Evolutionary conservation across 2,888 invertebrate genomes (phyloP).

Genomic region (Smittia sp.): DNA sequence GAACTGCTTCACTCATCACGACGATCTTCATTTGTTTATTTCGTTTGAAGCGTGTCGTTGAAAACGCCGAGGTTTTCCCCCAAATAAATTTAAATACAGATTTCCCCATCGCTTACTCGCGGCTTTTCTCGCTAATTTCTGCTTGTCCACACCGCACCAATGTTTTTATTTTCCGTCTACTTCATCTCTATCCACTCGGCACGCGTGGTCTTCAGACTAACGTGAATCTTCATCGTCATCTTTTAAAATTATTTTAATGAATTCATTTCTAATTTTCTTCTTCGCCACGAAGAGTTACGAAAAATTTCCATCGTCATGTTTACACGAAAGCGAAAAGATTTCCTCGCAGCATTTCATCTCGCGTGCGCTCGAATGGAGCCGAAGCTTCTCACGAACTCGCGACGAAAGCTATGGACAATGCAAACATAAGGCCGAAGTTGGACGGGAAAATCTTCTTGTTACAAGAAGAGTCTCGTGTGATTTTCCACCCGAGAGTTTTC

Average conservation of each 20-base stretch:
- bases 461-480: constrained; percentile 22
- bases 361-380: background rate
- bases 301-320: background rate
- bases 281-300: background rate
- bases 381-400: background rate
- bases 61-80: too few species aligned
- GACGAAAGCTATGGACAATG: background rate
- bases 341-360: background rate
- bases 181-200: constrained; percentile 15
- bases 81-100: background rate
- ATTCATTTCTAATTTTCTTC: background rate
- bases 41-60: background rate
- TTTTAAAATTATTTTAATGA: constrained; percentile 9
- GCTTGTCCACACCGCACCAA: constrained; percentile 38
- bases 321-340: background rate
- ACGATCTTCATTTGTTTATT: background rate
- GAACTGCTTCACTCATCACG: background rate
- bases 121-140: constrained; percentile 23
- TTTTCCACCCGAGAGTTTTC: constrained; percentile 33
- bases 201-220: constrained; percentile 18
- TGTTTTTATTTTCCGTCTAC: constrained; percentile 22
- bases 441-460: background rate
- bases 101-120: background rate
- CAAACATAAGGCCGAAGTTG: background rate
- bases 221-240: constrained; percentile 23